Evolutionary conservation across 1,140 invertebrate species (phyloP).

Genomic region (Doryteuthis pealeii): DNA sequence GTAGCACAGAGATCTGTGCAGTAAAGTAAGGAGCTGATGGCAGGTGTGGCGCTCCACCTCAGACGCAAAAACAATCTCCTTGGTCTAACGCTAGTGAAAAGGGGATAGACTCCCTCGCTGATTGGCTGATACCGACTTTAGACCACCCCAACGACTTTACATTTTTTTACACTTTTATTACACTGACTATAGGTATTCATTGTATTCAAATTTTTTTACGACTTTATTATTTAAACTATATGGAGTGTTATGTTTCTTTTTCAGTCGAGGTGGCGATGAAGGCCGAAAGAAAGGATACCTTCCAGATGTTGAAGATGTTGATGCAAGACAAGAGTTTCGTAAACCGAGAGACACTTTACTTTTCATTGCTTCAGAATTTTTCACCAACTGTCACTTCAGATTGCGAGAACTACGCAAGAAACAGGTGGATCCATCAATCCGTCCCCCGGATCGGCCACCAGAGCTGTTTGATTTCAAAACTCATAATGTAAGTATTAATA

Average conservation of each 20-base stretch:
- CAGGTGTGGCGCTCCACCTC: too few relatives aligned
- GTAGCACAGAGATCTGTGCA: too few relatives aligned
- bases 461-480: constrained; percentile 93
- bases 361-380: constrained; percentile 88
- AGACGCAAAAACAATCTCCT: too few relatives aligned
- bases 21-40: too few relatives aligned
- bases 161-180: too few relatives aligned
- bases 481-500: constrained; percentile 74
- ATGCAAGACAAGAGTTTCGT: constrained; percentile 73
- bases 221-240: too few relatives aligned
- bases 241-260: background rate
- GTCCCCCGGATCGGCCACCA: constrained; percentile 67
- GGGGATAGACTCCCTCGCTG: too few relatives aligned
- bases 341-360: constrained; percentile 87
- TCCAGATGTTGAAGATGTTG: constrained; percentile 50
- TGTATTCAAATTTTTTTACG: too few relatives aligned
- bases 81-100: too few relatives aligned
- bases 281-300: constrained; percentile 40
- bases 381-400: constrained; percentile 77
- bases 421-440: constrained; percentile 62
- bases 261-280: constrained; percentile 53
- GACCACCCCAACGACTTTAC: too few relatives aligned
- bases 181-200: too few relatives aligned
- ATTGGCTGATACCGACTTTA: too few relatives aligned
- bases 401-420: constrained; percentile 87